Evolutionary conservation across 1,140 invertebrate species (phyloP), one percentile per base, ranked within the genome.

Genomic region (Aleiodes sp.): DNA sequence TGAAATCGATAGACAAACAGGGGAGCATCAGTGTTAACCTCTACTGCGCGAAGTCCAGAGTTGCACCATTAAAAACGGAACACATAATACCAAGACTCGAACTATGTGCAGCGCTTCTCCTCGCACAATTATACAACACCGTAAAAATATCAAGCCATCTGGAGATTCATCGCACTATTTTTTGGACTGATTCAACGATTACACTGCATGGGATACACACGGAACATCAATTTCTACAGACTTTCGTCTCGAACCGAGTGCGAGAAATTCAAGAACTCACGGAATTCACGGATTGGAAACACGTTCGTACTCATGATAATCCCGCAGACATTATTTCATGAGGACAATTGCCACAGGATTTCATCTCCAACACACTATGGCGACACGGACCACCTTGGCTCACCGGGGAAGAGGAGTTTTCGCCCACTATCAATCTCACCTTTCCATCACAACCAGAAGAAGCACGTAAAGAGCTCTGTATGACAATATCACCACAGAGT

Each of bases 41-140:
- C n/a, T n/a, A n/a, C n/a, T n/a, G n/a, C n/a, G n/a, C n/a, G n/a
- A n/a, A n/a, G n/a, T n/a, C n/a, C n/a, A n/a, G n/a, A n/a, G n/a
- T n/a, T n/a, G n/a, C n/a, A n/a, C n/a, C n/a, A n/a, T n/a, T n/a
- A n/a, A n/a, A n/a, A n/a, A n/a, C n/a, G n/a, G n/a, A n/a, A n/a
- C n/a, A n/a, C n/a, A n/a, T n/a, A 4, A 67, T 73, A 9, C 65
- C 71, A 1, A 57, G 71, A 37, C 37, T 70, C 0, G 71, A 73
- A n/a, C 28, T 73, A 2, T 67, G 60, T 26, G 68, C 59, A 9
- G 71, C 71, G 2, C 3, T 52, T 16, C n/a, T 67, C 4, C 33
- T 70, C 0, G 12, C 64, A 14, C 31, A 26, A 33, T 33, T 73
- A 19, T 35, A 9, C 6, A 19, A 35, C 14, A 31, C 12, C 3